A percentile compares a stretch with the other conserved stretches of the same genome.
These are phyloP conservation scores for Syrrhaptes paradoxus DNA, from an alignment of 2,113 vertebrate genomes.

Conservation along the genomic window DNA sequence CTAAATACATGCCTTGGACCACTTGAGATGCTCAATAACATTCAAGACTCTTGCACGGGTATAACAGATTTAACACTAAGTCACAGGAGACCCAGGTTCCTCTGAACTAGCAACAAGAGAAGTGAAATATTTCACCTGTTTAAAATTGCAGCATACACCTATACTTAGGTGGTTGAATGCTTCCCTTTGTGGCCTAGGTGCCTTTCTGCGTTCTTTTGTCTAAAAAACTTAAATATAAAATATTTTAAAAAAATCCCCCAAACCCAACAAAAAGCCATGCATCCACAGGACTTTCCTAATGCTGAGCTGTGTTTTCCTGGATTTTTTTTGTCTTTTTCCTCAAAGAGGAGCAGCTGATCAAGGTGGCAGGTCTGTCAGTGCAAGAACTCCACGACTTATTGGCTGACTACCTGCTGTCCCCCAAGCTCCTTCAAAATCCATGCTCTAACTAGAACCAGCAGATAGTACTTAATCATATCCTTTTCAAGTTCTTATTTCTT, in stretches of 20 bases:
- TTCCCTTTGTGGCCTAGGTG: background rate
- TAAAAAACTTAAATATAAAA: background rate
- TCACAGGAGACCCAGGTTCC: accelerated
- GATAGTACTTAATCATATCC: accelerated
- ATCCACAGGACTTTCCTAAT: background rate
- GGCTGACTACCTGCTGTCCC: background rate
- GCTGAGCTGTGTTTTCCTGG: background rate
- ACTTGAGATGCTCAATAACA: background rate
- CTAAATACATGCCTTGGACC: background rate
- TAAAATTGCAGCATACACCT: background rate
- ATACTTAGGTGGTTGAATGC: background rate
- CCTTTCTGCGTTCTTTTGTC: background rate
- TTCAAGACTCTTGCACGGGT: background rate
- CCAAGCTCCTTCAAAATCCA: background rate
- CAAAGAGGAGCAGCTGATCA: background rate
- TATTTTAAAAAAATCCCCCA: background rate
- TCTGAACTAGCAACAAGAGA: background rate
- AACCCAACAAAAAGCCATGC: accelerated
- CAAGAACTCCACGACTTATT: background rate
- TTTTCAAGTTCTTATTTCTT: background rate
- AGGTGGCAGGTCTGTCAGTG: background rate
- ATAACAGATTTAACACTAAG: background rate
- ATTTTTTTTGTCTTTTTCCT: background rate
- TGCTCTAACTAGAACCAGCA: accelerated
- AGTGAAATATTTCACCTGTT: background rate